Percentiles rank a stretch among this genome's conserved stretches.
phyloP scores from a whole-genome alignment of 2,113 vertebrate species.

The Eulemur macaco region DNA sequence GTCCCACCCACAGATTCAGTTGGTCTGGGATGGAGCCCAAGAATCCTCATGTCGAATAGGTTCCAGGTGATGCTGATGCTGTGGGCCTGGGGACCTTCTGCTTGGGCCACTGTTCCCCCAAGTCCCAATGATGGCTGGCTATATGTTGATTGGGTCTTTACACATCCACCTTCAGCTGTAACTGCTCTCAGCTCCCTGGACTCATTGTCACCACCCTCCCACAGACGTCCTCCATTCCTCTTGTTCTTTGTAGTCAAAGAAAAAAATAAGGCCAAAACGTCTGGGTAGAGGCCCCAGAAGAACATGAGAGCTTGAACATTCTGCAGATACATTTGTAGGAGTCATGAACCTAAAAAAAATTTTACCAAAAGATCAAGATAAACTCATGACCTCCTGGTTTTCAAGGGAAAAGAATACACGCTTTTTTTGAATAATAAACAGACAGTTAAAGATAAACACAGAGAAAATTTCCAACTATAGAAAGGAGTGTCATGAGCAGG shows the following conservation, averaged over 20 bases:
- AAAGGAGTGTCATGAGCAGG: neutral
- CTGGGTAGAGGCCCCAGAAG: neutral
- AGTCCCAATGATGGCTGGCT: rapidly evolving
- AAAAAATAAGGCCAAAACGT: neutral
- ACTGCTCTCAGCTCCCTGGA: neutral
- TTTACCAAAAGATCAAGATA: neutral
- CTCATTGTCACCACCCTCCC: neutral
- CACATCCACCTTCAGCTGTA: neutral
- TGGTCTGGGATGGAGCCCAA: neutral
- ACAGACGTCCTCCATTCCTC: neutral
- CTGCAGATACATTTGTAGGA: neutral
- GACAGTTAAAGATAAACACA: neutral
- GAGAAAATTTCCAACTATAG: neutral
- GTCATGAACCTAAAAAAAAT: neutral
- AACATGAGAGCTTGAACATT: neutral
- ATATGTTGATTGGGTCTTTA: neutral
- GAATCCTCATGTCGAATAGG: neutral
- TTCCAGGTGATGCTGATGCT: neutral
- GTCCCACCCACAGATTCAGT: neutral
- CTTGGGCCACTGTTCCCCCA: too few species aligned
- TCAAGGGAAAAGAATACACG: neutral
- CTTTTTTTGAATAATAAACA: neutral
- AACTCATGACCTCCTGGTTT: neutral
- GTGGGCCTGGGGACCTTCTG: neutral
- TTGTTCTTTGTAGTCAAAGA: neutral